Conservation (phyloP, 2,113 vertebrate genomes). For the Nannobrachium achirus region DNA sequence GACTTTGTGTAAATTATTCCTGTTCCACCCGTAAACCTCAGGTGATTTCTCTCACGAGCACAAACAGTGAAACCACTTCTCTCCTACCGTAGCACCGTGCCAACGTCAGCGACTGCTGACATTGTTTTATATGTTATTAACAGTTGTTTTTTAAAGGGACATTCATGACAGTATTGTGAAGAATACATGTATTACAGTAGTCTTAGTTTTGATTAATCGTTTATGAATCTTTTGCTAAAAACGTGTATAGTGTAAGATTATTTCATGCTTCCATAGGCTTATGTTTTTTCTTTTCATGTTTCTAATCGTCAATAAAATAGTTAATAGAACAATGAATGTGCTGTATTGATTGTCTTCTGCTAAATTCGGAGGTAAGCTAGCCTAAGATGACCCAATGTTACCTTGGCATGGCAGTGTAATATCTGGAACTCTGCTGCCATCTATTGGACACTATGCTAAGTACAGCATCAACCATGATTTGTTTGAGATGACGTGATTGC, state of each 20-base stretch:
- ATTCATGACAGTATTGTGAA: conserved; percentile 28
- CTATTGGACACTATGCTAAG: conserved; percentile 20
- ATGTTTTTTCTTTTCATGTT: conserved; percentile 62
- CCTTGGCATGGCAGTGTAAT: not conserved
- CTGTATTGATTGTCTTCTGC: conserved; percentile 19
- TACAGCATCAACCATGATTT: too few species aligned
- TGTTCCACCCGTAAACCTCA: conserved; percentile 61
- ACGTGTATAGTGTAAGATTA: conserved; percentile 17
- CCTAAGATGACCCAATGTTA: too few species aligned
- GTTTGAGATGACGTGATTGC: too few species aligned
- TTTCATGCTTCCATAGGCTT: conserved; percentile 56
- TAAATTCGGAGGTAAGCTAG: too few species aligned
- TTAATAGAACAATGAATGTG: conserved; percentile 16
- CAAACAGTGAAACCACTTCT: conserved; percentile 40
- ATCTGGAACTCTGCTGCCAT: conserved; percentile 12
- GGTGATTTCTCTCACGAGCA: conserved; percentile 45
- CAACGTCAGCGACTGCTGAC: conserved; percentile 55
- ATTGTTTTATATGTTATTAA: too few species aligned
- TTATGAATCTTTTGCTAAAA: conserved; percentile 54
- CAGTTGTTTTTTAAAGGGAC: too few species aligned
- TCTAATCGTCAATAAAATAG: conserved; percentile 65
- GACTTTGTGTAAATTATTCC: too few species aligned
- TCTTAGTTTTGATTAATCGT: conserved; percentile 41
- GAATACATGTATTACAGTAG: conserved; percentile 27
- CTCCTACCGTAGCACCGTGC: conserved; percentile 48